Evolutionary conservation across 2,888 invertebrate genomes (phyloP).

Genomic region (Mythimna lalbum): DNA sequence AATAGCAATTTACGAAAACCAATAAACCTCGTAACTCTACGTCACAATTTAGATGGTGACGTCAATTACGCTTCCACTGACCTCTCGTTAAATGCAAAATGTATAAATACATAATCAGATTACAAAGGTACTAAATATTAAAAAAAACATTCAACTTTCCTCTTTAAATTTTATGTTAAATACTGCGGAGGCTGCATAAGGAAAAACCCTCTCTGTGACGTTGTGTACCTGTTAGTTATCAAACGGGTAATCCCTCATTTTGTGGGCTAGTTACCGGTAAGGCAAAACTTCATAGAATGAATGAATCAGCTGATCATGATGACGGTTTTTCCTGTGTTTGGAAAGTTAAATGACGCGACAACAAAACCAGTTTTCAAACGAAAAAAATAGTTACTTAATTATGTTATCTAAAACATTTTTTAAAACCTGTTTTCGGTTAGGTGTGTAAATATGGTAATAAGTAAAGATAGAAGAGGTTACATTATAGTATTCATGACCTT

Average conservation of each 20-base stretch:
- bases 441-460: background rate
- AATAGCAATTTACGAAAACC: background rate
- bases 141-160: conserved; percentile 42
- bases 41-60: conserved; percentile 32
- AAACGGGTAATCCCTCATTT: conserved; percentile 57
- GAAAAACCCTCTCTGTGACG: conserved; percentile 49
- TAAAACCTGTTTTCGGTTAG: background rate
- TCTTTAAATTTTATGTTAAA: conserved; percentile 8
- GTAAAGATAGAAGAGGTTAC: background rate
- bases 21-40: background rate
- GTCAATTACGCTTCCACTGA: conserved; percentile 32
- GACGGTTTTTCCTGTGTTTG: conserved; percentile 13
- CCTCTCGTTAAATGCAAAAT: background rate
- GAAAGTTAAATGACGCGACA: conserved; percentile 3
- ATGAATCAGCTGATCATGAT: conserved; percentile 46
- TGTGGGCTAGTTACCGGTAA: conserved; percentile 9
- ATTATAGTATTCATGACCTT: conserved; percentile 3
- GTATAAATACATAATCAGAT: too few relatives aligned
- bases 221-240: conserved; percentile 18
- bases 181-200: conserved; percentile 19
- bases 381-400: background rate
- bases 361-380: background rate
- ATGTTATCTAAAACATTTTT: background rate
- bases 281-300: conserved; percentile 21
- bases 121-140: too few relatives aligned